Percentiles rank a stretch among this genome's conserved stretches.
Evolutionary conservation across 2,888 invertebrate genomes (phyloP).

Genomic region (Argynnis bischoffii): DNA sequence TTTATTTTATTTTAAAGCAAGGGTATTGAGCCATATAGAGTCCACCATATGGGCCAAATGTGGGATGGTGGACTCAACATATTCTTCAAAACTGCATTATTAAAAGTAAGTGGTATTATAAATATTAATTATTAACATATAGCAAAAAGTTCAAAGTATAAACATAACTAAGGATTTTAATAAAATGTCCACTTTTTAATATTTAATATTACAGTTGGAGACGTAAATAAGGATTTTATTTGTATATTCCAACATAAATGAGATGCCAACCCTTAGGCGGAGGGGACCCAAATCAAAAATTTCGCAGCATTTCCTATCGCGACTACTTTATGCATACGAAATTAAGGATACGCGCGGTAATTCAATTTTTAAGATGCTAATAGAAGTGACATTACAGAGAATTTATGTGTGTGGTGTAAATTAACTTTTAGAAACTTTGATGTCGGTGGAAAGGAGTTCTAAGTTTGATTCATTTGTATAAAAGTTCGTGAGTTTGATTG

Average conservation of each 20-base stretch:
- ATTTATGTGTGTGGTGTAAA: conserved; percentile 14
- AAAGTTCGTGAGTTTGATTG: background rate
- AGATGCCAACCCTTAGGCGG: conserved; percentile 11
- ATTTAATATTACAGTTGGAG: background rate
- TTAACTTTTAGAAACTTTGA: conserved; percentile 7
- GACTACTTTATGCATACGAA: conserved; percentile 41
- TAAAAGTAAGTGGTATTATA: too few relatives aligned
- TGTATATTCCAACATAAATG: conserved; percentile 10
- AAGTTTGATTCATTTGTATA: background rate
- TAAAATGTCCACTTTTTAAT: too few relatives aligned
- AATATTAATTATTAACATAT: too few relatives aligned
- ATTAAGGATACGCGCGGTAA: conserved; percentile 54
- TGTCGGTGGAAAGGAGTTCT: background rate
- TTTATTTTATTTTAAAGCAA: too few relatives aligned
- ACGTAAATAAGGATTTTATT: background rate
- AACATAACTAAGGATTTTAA: too few relatives aligned
- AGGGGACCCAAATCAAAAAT: conserved; percentile 27
- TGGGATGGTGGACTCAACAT: too few relatives aligned
- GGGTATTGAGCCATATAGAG: too few relatives aligned
- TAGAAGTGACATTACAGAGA: conserved; percentile 10
- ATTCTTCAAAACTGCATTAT: too few relatives aligned
- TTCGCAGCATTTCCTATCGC: conserved; percentile 18
- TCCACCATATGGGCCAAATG: too few relatives aligned
- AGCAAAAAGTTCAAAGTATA: too few relatives aligned
- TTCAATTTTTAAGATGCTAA: conserved; percentile 45